Conservation (phyloP, 2,888 invertebrate genomes). For the Platerodrilus igneus region DNA sequence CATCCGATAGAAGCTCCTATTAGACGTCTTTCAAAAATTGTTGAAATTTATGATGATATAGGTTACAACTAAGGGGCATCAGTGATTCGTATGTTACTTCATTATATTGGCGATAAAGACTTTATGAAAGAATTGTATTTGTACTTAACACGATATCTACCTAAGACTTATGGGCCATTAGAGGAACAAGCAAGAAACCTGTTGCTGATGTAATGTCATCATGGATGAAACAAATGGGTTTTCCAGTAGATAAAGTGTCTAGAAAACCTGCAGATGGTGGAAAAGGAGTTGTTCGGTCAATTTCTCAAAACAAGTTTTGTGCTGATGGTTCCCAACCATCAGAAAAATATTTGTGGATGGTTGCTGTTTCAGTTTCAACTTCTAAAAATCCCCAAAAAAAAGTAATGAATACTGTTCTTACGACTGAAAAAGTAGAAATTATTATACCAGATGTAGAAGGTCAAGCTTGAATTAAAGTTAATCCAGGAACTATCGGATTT, state of each 20-base stretch:
- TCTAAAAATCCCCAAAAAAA: constrained; percentile 57
- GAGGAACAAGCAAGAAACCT: constrained; percentile 82
- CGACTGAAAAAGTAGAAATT: constrained; percentile 57
- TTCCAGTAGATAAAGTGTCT: constrained; percentile 68
- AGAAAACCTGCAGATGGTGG: constrained; percentile 57
- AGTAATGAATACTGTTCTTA: constrained; percentile 40
- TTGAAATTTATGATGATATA: constrained; percentile 96
- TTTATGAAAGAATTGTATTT: constrained; percentile 88
- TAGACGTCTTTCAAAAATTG: constrained; percentile 88
- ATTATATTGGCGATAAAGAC: constrained; percentile 86
- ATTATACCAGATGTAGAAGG: constrained; percentile 65
- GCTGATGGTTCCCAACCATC: constrained; percentile 68
- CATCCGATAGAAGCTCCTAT: constrained; percentile 96
- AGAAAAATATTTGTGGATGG: constrained; percentile 73
- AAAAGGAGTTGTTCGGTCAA: constrained; percentile 60
- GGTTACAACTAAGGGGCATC: constrained; percentile 94
- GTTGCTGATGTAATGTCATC: constrained; percentile 90
- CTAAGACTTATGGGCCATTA: constrained; percentile 87
- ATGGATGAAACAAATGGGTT: constrained; percentile 87
- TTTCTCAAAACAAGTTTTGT: constrained; percentile 80
- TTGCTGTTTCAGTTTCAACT: constrained; percentile 79
- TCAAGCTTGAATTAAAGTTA: constrained; percentile 84
- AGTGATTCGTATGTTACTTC: constrained; percentile 88
- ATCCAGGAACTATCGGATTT: constrained; percentile 81
- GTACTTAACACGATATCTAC: constrained; percentile 83